phyloP scores from a whole-genome alignment of 2,888 invertebrate genomes.

The Polymixis lichenea region DNA sequence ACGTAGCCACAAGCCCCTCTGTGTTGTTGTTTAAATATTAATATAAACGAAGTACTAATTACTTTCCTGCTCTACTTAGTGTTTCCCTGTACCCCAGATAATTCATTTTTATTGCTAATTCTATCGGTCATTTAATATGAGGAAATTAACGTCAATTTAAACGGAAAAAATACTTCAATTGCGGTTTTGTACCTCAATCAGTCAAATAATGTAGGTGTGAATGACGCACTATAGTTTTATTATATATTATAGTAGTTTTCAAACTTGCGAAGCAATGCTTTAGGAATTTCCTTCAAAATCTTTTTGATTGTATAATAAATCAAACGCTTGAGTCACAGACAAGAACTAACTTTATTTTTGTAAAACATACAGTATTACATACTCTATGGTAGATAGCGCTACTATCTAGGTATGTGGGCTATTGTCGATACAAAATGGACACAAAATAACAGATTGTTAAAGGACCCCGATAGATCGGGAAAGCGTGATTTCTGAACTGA shows the following conservation, averaged over 20 bases:
- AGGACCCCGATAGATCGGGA: not conserved
- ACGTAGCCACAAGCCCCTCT: too few relatives aligned
- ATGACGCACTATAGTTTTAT: not conserved
- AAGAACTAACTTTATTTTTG: too few relatives aligned
- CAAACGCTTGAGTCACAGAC: too few relatives aligned
- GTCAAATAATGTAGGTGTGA: constrained; percentile 15
- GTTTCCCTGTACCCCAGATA: constrained; percentile 45
- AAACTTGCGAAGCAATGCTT: not conserved
- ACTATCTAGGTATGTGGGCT: too few relatives aligned
- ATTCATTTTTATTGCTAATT: constrained; percentile 51
- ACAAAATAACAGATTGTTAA: too few relatives aligned
- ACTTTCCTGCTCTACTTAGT: constrained; percentile 29
- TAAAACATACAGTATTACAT: too few relatives aligned
- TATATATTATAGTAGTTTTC: not conserved
- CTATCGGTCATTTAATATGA: constrained; percentile 23
- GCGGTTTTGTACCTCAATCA: constrained; percentile 36
- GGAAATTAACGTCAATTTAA: constrained; percentile 44
- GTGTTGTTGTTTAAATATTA: not conserved
- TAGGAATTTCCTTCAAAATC: not conserved
- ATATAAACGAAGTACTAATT: not conserved
- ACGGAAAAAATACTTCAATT: constrained; percentile 8
- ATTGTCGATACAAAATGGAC: too few relatives aligned
- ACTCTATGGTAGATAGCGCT: too few relatives aligned
- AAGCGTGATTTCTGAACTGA: not conserved
- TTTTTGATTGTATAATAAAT: too few relatives aligned